These are phyloP conservation scores for Lepidurus packardi DNA, from an alignment of 1,140 invertebrate species.

Conservation along the genomic window DNA sequence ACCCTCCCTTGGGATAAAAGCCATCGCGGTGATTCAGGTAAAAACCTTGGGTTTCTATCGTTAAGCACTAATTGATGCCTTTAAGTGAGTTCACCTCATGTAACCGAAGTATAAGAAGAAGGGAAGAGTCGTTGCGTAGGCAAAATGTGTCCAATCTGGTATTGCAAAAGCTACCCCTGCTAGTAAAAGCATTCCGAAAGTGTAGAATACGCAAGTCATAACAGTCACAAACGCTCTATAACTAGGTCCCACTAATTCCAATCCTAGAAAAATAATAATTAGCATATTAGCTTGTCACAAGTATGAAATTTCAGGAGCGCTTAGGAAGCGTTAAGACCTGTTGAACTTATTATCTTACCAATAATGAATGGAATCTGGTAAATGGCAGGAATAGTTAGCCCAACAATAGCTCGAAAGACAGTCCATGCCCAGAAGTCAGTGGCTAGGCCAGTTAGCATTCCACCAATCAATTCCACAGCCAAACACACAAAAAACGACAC, in stretches of 20 bases:
- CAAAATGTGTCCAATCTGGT: conserved; percentile 70
- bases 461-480: conserved; percentile 66
- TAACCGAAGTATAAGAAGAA: conserved; percentile 78
- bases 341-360: conserved; percentile 56
- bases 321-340: not conserved
- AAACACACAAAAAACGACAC: conserved; percentile 76
- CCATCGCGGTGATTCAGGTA: conserved; percentile 82
- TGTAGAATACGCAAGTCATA: conserved; percentile 83
- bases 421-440: conserved; percentile 76
- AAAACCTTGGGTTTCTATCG: conserved; percentile 51
- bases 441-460: conserved; percentile 65
- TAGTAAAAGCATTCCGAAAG: conserved; percentile 71
- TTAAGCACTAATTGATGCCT: conserved; percentile 6
- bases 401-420: conserved; percentile 66
- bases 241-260: conserved; percentile 81
- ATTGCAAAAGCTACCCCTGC: conserved; percentile 74
- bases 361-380: conserved; percentile 93
- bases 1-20: conserved; percentile 68
- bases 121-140: conserved; percentile 71
- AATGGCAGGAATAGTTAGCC: conserved; percentile 81
- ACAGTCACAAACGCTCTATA: conserved; percentile 85
- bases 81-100: conserved; percentile 29
- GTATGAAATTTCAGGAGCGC: not conserved
- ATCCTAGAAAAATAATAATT: conserved; percentile 54
- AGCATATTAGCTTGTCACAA: conserved; percentile 35